phyloP scores from a whole-genome alignment of 2,888 invertebrate genomes.

The Cryptops parisi region DNA sequence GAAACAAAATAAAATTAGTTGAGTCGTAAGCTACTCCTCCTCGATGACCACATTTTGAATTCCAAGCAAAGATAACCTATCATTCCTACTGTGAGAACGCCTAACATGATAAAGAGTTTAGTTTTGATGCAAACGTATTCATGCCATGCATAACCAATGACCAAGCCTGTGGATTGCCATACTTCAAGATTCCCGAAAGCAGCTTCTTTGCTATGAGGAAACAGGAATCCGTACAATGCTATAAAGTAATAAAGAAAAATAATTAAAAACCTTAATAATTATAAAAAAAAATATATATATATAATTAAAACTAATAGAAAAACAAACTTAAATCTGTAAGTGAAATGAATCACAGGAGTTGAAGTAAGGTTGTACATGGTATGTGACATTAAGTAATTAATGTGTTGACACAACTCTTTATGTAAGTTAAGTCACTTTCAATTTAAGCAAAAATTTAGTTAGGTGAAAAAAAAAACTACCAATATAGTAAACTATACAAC shows the following conservation, averaged over 20 bases:
- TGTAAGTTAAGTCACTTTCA: too few relatives aligned
- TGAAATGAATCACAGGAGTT: too few relatives aligned
- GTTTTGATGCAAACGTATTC: constrained; percentile 68
- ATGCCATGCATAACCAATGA: constrained; percentile 75
- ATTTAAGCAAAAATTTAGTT: too few relatives aligned
- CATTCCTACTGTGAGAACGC: constrained; percentile 55
- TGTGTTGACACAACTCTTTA: too few relatives aligned
- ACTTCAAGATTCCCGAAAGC: constrained; percentile 81
- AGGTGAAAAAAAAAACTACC: too few relatives aligned
- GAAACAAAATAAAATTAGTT: not conserved
- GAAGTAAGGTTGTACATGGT: too few relatives aligned
- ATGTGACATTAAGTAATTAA: too few relatives aligned
- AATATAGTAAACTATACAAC: too few relatives aligned
- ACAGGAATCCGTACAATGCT: constrained; percentile 74
- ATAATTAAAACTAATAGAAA: too few relatives aligned
- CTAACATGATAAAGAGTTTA: constrained; percentile 71
- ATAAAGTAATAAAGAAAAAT: constrained; percentile 21
- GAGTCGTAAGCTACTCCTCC: not conserved
- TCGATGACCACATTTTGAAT: constrained; percentile 8
- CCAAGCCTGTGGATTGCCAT: constrained; percentile 81
- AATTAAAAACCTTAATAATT: too few relatives aligned
- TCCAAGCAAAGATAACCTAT: constrained; percentile 44
- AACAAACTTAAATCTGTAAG: too few relatives aligned
- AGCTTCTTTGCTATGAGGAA: constrained; percentile 76
- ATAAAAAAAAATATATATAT: too few relatives aligned